These are phyloP conservation scores for Palythoa grandiflora DNA, from an alignment of 92 coral and sea anemone genomes.

Conservation along the genomic window DNA sequence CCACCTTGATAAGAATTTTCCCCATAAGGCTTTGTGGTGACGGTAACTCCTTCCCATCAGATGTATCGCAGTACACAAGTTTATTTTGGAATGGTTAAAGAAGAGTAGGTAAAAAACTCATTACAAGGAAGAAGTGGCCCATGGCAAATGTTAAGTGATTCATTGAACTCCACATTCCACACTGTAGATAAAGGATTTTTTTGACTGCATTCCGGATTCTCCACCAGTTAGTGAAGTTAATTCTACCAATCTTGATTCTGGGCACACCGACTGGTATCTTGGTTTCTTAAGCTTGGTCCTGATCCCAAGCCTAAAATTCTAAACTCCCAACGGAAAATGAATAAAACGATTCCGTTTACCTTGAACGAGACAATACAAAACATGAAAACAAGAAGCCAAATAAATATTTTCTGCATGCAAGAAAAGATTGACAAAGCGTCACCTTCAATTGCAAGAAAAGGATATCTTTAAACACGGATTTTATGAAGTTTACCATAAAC, in stretches of 20 bases:
- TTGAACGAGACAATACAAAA: no score
- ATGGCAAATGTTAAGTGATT: no score
- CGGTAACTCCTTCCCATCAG: slow-evolving; percentile 73
- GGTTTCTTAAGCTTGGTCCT: not conserved
- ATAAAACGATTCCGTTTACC: no score
- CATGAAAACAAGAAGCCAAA: not conserved
- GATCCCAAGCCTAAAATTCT: not conserved
- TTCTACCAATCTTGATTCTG: no score
- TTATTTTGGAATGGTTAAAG: slow-evolving; percentile 58
- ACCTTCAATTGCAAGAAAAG: slow-evolving; percentile 18
- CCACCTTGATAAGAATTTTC: slow-evolving; percentile 81
- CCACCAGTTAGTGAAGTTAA: no score
- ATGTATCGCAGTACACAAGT: slow-evolving; percentile 60
- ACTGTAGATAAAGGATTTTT: no score
- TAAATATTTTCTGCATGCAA: not conserved
- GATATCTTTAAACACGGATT: slow-evolving; percentile 79
- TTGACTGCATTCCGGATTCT: not conserved
- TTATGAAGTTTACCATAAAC: slow-evolving; percentile 82
- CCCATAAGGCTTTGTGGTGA: slow-evolving; percentile 87
- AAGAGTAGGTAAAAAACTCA: not conserved
- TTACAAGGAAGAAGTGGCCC: not conserved
- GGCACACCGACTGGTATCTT: not conserved
- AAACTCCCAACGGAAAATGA: not conserved
- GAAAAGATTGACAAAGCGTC: not conserved
- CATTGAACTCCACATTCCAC: no score